Base-by-base conservation (phyloP, 2,888 invertebrate species). In the Ormyrus nitidulus region DNA sequence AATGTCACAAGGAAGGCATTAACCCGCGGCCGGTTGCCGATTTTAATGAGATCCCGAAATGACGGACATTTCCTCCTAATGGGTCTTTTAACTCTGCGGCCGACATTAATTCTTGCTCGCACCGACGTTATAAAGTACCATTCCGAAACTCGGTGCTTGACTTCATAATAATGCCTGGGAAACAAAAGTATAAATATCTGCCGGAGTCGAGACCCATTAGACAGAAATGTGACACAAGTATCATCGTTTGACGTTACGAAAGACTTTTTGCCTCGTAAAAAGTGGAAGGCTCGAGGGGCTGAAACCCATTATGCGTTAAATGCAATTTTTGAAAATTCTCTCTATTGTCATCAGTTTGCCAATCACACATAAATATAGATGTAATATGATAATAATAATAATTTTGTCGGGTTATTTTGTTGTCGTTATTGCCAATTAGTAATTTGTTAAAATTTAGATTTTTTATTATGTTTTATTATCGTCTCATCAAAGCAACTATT, bases 381-480 rank as follows among this genome's bases (percentile, higher is more conserved):
- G 6, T 64, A 58, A 3, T 48, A 48, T 48, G 6, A 58, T 53
- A 53, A 64, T 73, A 58, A 56, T 74, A 44, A 51, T 44, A 56
- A 46, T 73, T 49, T 65, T 56, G 9, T 44, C 44, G 8, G 53
- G 64, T 66, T 75, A 66, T 66, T 66, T 59, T 46, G 61, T 61
- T 53, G 2, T 66, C 66, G 74, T 75, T 75, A 66, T 70, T 64
- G 62, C 58, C 13, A 65, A 77, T 77, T 77, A 77, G 77, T 77
- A 77, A 19, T 58, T 71, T 70, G 77, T 71, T 77, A 71, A 69
- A 61, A 10, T 62, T 46, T 49, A 56, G 7, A 44, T 2, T 77
- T 69, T 77, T 70, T 62, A 77, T 76, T 76, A 58, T 71, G 44
- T 62, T 62, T 1, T 11, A 71, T 69, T 61, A 61, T 46, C 34